Conservation (phyloP, 53 echinoderm and acorn worm species). For the Echinometra lucunter region DNA sequence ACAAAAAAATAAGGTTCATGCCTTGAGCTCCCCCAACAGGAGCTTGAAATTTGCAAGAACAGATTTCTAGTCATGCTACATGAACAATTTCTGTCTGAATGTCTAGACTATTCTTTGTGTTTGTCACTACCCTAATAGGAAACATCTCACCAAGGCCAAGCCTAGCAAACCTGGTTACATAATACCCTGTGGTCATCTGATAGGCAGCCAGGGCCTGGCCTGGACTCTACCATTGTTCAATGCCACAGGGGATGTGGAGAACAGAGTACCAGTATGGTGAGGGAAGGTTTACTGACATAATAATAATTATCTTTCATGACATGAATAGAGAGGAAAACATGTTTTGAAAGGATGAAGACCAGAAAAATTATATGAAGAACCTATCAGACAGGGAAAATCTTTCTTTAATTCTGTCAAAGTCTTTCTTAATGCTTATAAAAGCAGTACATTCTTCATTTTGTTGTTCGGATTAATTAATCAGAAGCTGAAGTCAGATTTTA, state of each 20-base stretch:
- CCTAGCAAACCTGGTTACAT: conserved; percentile 61
- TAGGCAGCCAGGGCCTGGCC: background rate
- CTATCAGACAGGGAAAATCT: no score
- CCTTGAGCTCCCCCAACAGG: background rate
- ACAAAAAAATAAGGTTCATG: background rate
- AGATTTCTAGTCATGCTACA: background rate
- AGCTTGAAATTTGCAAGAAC: background rate
- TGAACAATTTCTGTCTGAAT: background rate
- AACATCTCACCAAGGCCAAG: conserved; percentile 66
- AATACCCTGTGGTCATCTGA: conserved; percentile 69
- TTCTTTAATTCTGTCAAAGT: no score
- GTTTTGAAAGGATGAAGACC: no score
- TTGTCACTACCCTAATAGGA: conserved; percentile 68
- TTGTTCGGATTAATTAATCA: no score
- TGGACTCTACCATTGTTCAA: conserved; percentile 55
- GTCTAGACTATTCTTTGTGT: conserved; percentile 20
- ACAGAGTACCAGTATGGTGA: background rate
- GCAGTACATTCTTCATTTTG: no score
- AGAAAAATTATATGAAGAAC: no score
- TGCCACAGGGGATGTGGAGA: conserved; percentile 38
- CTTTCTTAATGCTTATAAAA: no score
- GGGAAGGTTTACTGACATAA: background rate
- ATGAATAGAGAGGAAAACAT: no score
- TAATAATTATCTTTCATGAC: no score
- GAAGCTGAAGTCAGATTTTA: no score